A percentile compares a stretch with the other conserved stretches of the same genome.
Conservation (phyloP, 64 coral and sea anemone genomes). For the Dendrophyllia cribrosa region DNA sequence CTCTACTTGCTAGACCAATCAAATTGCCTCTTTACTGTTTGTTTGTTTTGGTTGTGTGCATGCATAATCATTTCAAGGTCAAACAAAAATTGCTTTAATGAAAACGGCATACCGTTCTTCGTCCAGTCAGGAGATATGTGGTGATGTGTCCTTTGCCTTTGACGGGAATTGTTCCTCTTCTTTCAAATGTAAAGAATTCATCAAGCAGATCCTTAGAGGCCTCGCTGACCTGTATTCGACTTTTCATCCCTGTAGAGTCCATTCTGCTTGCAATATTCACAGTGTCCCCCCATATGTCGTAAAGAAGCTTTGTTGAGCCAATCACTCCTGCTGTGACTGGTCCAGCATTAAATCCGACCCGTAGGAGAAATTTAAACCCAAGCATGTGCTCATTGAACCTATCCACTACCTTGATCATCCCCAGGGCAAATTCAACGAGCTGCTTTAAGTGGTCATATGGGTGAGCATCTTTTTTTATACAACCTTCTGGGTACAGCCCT, state of each 20-base stretch:
- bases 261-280: conserved; percentile 99
- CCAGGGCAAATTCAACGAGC: conserved; percentile 93
- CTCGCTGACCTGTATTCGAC: conserved; percentile 94
- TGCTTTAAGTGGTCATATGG: conserved; percentile 92
- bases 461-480: conserved; percentile 41
- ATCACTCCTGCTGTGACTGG: conserved; percentile 98
- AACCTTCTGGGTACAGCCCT: conserved; percentile 83
- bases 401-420: conserved; percentile 94
- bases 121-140: conserved; percentile 88
- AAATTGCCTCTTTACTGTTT: too few relatives aligned
- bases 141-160: conserved; percentile 96
- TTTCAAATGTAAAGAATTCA: conserved; percentile 93
- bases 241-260: conserved; percentile 93
- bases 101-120: conserved; percentile 73
- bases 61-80: too few relatives aligned
- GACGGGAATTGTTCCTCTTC: conserved; percentile 91
- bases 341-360: conserved; percentile 95
- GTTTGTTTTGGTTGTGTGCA: too few relatives aligned
- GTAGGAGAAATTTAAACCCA: conserved; percentile 92
- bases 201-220: conserved; percentile 87
- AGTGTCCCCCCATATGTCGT: conserved; percentile 99
- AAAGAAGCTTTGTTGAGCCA: conserved; percentile 95
- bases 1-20: too few relatives aligned
- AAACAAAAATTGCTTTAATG: neutral
- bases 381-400: conserved; percentile 97